Evolutionary conservation across 2,113 vertebrate species (phyloP).

Genomic region (Dromaius novaehollandiae): DNA sequence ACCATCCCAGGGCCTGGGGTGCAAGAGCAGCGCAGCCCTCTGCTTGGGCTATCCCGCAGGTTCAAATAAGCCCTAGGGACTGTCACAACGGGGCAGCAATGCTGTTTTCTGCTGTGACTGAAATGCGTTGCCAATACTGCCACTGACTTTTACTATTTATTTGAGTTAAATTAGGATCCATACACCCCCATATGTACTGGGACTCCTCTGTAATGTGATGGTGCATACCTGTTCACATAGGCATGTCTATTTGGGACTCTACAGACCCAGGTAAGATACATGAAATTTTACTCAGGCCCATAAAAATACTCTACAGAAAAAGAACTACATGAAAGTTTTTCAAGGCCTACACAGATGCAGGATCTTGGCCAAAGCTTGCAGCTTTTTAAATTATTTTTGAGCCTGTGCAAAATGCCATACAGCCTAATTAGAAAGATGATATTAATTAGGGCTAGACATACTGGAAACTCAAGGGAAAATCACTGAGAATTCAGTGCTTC

Average conservation of each 20-base stretch:
- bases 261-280: background rate
- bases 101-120: background rate
- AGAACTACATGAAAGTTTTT: background rate
- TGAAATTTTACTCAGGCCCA: background rate
- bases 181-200: no score
- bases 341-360: background rate
- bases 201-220: background rate
- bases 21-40: no score
- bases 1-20: background rate
- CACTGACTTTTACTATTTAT: background rate
- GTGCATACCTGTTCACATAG: no score
- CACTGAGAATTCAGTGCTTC: background rate
- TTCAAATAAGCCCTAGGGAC: background rate
- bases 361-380: background rate
- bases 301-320: background rate
- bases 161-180: background rate
- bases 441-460: background rate
- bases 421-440: background rate
- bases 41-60: no score
- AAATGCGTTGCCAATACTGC: background rate
- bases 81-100: background rate
- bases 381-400: background rate
- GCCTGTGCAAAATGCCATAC: background rate
- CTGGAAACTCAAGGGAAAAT: background rate
- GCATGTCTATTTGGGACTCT: background rate